Evolutionary conservation across 2,888 invertebrate species (phyloP), one percentile per base, ranked within the genome.

Genomic region (Notocelia uddmanniana): DNA sequence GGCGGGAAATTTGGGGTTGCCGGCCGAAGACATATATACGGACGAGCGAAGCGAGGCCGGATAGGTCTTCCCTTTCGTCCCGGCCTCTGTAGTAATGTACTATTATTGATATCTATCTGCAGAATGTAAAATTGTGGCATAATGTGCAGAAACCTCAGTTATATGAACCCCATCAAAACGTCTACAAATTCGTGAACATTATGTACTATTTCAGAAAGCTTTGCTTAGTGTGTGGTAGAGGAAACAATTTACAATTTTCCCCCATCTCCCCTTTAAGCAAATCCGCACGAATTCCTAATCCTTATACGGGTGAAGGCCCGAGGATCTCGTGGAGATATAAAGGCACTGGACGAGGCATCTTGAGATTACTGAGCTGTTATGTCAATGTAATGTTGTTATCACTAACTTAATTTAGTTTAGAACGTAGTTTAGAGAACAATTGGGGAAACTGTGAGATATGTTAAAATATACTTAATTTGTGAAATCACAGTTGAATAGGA

Each of bases 171-270:
- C 8, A n/a, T n/a, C 54, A 60, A 41, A 54, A 37, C 15, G 59
- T 45, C 41, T 21, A 37, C 63, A 45, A 13, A 74, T 69, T 69
- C 54, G 76, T 76, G 81, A 88, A 85, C 85, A 85, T 86, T 86
- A 85, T 80, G 79, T 82, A 83, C 81, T 80, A 78, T 80, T 79
- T 57, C 70, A 83, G 80, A 78, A 78, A 83, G 84, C 85, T 87
- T 86, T 84, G 80, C 83, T 83, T 81, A 83, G 80, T 83, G 84
- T 86, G 87, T 82, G 87, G 85, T 82, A 79, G 82, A 87, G 89
- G 85, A 86, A 92, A 90, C 89, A 90, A 89, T 90, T 88, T 89
- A 80, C 85, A 88, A 90, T 89, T 88, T 88, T 86, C 88, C 83
- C 76, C 83, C 83, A 82, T 83, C 84, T 85, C 84, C 85, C 85